phyloP scores from a whole-genome alignment of 1,140 invertebrate species.

The Varroa destructor region DNA sequence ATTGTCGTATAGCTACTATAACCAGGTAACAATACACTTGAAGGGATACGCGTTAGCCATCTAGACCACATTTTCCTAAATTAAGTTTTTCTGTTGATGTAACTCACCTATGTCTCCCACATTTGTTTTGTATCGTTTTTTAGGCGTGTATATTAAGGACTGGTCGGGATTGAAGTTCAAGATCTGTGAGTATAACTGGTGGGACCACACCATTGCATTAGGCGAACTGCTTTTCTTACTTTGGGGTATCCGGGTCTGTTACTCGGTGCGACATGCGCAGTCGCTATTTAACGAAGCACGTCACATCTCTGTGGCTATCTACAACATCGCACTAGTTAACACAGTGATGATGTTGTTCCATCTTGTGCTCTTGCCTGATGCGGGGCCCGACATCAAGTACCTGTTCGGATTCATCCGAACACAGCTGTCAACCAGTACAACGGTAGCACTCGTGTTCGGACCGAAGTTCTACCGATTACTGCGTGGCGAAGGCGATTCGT shows the following conservation, averaged over 20 bases:
- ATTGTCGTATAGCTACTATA: no score
- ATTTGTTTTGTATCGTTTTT: no score
- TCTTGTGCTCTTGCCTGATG: conserved; percentile 64
- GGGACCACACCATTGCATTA: conserved; percentile 74
- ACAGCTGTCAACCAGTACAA: conserved; percentile 69
- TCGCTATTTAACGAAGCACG: conserved; percentile 80
- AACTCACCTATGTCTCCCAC: no score
- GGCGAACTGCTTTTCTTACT: conserved; percentile 73
- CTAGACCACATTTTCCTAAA: no score
- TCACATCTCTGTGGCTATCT: conserved; percentile 78
- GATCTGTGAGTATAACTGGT: conserved; percentile 79
- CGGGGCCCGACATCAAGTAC: conserved; percentile 76
- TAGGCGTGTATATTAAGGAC: conserved; percentile 58
- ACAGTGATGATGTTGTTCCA: conserved; percentile 75
- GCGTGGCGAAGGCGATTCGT: conserved; percentile 67
- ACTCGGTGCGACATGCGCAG: conserved; percentile 75
- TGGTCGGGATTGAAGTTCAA: conserved; percentile 62
- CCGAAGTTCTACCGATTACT: conserved; percentile 68
- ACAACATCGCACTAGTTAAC: conserved; percentile 81
- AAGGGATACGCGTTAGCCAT: no score
- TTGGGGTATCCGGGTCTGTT: conserved; percentile 76
- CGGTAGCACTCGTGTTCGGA: conserved; percentile 66
- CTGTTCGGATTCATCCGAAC: conserved; percentile 69
- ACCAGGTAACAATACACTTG: no score
- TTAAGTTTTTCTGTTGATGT: no score